A percentile compares a stretch with the other conserved stretches of the same genome.
Conservation (phyloP, 1,140 invertebrate genomes). For the Dinoponera quadriceps region DNA sequence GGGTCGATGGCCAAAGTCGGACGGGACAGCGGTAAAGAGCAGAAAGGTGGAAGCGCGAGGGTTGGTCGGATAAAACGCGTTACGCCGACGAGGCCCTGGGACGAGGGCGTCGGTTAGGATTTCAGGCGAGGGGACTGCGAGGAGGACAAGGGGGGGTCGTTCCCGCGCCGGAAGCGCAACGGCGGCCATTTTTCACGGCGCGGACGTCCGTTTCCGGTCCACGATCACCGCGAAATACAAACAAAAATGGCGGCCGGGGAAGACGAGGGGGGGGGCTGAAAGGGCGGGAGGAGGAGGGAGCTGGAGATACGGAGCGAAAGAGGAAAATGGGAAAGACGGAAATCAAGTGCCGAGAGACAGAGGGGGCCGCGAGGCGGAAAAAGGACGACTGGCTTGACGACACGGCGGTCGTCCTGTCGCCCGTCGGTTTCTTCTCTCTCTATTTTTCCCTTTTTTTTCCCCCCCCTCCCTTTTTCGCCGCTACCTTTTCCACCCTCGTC, state of each 20-base stretch:
- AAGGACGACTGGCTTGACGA: slow-evolving; percentile 46
- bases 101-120: slow-evolving; percentile 38
- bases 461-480: too few species aligned
- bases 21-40: slow-evolving; percentile 41
- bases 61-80: slow-evolving; percentile 52
- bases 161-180: slow-evolving; percentile 76
- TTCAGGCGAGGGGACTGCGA: slow-evolving; percentile 39
- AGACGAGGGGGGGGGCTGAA: slow-evolving; percentile 26
- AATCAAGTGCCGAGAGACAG: slow-evolving; percentile 43
- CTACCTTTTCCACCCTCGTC: neutral
- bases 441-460: neutral
- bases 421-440: slow-evolving; percentile 8
- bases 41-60: slow-evolving; percentile 41
- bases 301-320: slow-evolving; percentile 3
- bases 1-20: slow-evolving; percentile 52
- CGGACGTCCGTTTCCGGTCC: slow-evolving; percentile 82
- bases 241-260: slow-evolving; percentile 77
- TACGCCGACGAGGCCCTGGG: slow-evolving; percentile 22
- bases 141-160: slow-evolving; percentile 36
- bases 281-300: slow-evolving; percentile 46
- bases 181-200: slow-evolving; percentile 82
- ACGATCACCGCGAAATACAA: slow-evolving; percentile 81
- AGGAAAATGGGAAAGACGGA: slow-evolving; percentile 55
- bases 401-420: slow-evolving; percentile 43
- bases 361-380: slow-evolving; percentile 48